Conservation (phyloP, 64 coral and sea anemone species). For the Catalaphyllia jardinei region DNA sequence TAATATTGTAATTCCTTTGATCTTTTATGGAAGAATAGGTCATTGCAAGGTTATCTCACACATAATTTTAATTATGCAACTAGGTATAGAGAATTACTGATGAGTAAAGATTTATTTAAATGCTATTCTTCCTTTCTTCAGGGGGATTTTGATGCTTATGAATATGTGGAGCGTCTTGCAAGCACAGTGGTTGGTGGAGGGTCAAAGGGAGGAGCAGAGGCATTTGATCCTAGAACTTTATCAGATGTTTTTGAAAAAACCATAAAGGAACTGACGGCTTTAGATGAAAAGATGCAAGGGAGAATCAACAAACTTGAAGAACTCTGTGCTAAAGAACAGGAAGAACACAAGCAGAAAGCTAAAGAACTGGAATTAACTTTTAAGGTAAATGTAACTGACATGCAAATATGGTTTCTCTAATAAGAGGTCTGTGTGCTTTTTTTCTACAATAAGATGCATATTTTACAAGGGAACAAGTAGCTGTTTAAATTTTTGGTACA, state of each 20-base stretch:
- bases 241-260: constrained; percentile 87
- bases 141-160: constrained; percentile 93
- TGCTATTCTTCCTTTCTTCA: constrained; percentile 5
- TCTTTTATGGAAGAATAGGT: background rate
- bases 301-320: constrained; percentile 97
- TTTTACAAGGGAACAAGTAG: too few species aligned
- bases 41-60: too few species aligned
- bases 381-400: constrained; percentile 57
- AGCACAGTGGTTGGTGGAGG: constrained; percentile 95
- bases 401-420: too few species aligned
- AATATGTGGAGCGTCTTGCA: constrained; percentile 95
- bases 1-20: too few species aligned
- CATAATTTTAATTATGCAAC: too few species aligned
- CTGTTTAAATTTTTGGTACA: too few species aligned
- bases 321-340: constrained; percentile 86
- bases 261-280: constrained; percentile 78
- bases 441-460: too few species aligned
- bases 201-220: constrained; percentile 80
- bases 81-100: too few species aligned
- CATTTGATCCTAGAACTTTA: constrained; percentile 89
- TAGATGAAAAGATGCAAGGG: constrained; percentile 95
- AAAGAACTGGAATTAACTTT: constrained; percentile 85
- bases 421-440: too few species aligned
- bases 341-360: constrained; percentile 89
- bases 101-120: too few species aligned